Conservation (phyloP, 2,888 invertebrate genomes). For the Carcina quercana region DNA sequence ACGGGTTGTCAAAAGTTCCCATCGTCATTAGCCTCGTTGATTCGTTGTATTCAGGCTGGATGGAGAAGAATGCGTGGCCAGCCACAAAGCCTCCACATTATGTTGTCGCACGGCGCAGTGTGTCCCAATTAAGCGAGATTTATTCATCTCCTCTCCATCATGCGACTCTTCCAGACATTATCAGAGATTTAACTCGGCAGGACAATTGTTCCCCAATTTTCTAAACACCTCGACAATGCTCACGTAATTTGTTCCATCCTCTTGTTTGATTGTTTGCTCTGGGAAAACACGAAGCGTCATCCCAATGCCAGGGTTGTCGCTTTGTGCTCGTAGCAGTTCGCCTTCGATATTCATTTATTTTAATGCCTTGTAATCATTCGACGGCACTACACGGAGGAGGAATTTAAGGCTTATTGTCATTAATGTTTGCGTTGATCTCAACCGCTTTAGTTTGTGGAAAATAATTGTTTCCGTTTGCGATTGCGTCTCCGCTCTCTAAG, state of each 20-base stretch:
- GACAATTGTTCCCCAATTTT: slow-evolving; percentile 68
- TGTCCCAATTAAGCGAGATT: slow-evolving; percentile 67
- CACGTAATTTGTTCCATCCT: slow-evolving; percentile 62
- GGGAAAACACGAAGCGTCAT: slow-evolving; percentile 51
- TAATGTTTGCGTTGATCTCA: slow-evolving; percentile 34
- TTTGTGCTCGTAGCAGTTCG: slow-evolving; percentile 44
- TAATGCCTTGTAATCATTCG: slow-evolving; percentile 48
- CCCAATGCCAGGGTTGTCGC: slow-evolving; percentile 38
- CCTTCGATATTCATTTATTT: slow-evolving; percentile 59
- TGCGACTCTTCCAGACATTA: slow-evolving; percentile 56
- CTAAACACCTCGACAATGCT: slow-evolving; percentile 65
- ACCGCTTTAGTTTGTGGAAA: slow-evolving; percentile 24
- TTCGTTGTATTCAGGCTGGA: slow-evolving; percentile 45
- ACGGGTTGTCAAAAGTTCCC: slow-evolving; percentile 44
- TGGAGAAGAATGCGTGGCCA: slow-evolving; percentile 46
- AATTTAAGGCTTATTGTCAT: slow-evolving; percentile 40
- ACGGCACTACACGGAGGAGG: slow-evolving; percentile 38
- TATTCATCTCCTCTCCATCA: slow-evolving; percentile 57
- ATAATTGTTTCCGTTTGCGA: slow-evolving; percentile 22
- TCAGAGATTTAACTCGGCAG: slow-evolving; percentile 62
- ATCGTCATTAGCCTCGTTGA: slow-evolving; percentile 50
- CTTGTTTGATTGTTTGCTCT: slow-evolving; percentile 57
- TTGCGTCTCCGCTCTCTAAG: slow-evolving; percentile 8
- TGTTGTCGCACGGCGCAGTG: slow-evolving; percentile 56
- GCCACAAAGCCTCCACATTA: slow-evolving; percentile 60